phyloP scores from a whole-genome alignment of 2,888 invertebrate species.

The Ophion ellenae region DNA sequence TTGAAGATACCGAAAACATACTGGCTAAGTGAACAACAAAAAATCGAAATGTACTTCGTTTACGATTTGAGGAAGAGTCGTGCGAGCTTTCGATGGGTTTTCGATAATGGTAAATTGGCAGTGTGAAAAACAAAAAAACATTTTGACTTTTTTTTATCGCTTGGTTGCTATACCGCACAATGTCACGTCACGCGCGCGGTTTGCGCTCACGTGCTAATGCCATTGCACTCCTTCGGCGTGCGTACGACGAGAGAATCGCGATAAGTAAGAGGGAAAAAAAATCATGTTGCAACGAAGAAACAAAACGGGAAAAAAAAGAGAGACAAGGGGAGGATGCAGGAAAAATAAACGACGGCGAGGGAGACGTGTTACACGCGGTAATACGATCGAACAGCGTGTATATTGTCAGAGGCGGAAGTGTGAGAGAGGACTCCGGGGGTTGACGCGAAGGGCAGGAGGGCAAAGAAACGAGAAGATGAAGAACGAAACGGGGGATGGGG shows the following conservation, averaged over 20 bases:
- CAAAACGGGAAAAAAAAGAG: conserved; percentile 9
- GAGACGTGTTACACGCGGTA: not conserved
- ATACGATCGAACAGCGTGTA: conserved; percentile 46
- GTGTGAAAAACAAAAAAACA: too few species aligned
- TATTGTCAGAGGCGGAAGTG: conserved; percentile 34
- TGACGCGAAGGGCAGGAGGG: not conserved
- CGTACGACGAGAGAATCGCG: not conserved
- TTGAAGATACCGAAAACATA: too few species aligned
- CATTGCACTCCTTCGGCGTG: too few species aligned
- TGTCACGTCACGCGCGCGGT: too few species aligned
- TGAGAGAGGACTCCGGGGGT: conserved; percentile 12
- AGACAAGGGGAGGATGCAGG: not conserved
- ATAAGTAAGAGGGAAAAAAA: not conserved
- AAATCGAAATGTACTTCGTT: too few species aligned
- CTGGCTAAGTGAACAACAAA: too few species aligned
- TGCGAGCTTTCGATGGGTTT: too few species aligned
- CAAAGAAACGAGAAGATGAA: not conserved
- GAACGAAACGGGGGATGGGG: not conserved
- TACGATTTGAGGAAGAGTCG: too few species aligned
- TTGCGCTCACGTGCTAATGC: too few species aligned
- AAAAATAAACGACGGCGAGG: conserved; percentile 3
- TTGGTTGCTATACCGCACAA: too few species aligned
- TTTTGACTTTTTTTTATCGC: too few species aligned
- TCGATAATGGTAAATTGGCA: too few species aligned
- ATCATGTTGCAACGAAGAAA: not conserved